phyloP scores from a whole-genome alignment of 2,797 vertebrate genomes.

The Eulemur albifrons region DNA sequence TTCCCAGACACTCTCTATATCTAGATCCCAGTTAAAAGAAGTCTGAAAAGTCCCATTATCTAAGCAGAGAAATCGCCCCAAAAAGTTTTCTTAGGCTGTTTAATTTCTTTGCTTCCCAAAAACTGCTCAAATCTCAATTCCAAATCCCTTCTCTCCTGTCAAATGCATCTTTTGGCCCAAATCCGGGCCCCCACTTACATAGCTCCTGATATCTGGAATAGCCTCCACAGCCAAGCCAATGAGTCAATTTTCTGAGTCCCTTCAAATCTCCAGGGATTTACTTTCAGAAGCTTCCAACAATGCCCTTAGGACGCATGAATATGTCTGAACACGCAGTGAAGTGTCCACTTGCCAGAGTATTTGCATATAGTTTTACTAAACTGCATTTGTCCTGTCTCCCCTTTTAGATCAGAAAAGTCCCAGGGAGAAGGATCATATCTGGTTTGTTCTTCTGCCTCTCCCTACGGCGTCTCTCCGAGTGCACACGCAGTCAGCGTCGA shows the following conservation, averaged over 20 bases:
- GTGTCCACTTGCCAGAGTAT: background rate
- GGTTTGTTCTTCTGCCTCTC: background rate
- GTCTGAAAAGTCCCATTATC: background rate
- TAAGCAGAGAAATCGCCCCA: background rate
- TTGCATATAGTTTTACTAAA: background rate
- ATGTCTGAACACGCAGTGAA: background rate
- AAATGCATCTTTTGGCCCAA: slow-evolving; percentile 37
- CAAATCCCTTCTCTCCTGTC: slow-evolving; percentile 15
- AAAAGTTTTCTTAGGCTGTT: background rate
- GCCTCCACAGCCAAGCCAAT: background rate
- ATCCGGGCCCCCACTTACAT: background rate
- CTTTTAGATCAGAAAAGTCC: background rate
- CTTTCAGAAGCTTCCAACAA: slow-evolving; percentile 58
- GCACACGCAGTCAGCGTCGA: fast-evolving
- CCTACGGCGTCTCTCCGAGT: background rate
- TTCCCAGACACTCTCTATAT: background rate
- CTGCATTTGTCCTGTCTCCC: background rate
- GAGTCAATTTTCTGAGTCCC: slow-evolving; percentile 32
- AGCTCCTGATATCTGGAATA: background rate
- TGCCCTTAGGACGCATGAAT: background rate
- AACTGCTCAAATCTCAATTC: background rate
- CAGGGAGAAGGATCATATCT: background rate
- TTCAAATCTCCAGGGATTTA: slow-evolving; percentile 16
- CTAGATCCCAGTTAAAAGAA: background rate
- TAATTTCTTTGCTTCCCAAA: slow-evolving; percentile 4